phyloP scores from a whole-genome alignment of 1,140 invertebrate genomes.

The Pseudomyrmex flavicornis region DNA sequence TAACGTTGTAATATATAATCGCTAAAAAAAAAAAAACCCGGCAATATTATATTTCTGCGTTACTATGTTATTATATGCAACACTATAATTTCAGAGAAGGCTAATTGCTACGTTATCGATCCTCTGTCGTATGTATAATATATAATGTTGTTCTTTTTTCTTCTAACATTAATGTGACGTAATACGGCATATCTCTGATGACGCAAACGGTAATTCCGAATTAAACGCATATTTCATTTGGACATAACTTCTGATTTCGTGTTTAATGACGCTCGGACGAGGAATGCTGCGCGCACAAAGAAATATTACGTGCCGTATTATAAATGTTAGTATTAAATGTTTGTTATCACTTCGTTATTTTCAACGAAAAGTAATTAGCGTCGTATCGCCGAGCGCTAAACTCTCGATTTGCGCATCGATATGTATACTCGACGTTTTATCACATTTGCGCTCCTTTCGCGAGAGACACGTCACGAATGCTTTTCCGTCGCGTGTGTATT shows the following conservation, averaged over 20 bases:
- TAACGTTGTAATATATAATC: slow-evolving; percentile 36
- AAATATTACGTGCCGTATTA: slow-evolving; percentile 45
- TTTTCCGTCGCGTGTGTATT: neutral
- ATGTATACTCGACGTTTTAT: slow-evolving; percentile 18
- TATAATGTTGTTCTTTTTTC: neutral
- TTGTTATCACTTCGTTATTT: slow-evolving; percentile 60
- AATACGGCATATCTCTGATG: slow-evolving; percentile 21
- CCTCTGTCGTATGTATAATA: too few species aligned
- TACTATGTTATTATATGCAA: neutral
- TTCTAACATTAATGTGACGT: slow-evolving; percentile 23
- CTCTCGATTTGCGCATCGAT: slow-evolving; percentile 23
- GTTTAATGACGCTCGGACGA: slow-evolving; percentile 30
- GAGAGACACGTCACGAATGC: slow-evolving; percentile 8
- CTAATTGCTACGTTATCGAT: neutral
- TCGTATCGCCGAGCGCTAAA: neutral
- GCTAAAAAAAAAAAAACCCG: slow-evolving; percentile 1
- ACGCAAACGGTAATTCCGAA: slow-evolving; percentile 31
- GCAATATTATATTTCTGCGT: neutral
- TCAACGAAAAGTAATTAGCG: slow-evolving; percentile 53
- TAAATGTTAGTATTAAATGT: slow-evolving; percentile 58
- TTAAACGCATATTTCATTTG: slow-evolving; percentile 55
- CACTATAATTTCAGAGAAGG: neutral
- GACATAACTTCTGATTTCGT: slow-evolving; percentile 42
- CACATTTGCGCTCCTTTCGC: slow-evolving; percentile 47
- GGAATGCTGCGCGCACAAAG: slow-evolving; percentile 45